These are phyloP conservation scores for Bombyx mandarina DNA, from an alignment of 1,140 invertebrate genomes.

Conservation along the genomic window DNA sequence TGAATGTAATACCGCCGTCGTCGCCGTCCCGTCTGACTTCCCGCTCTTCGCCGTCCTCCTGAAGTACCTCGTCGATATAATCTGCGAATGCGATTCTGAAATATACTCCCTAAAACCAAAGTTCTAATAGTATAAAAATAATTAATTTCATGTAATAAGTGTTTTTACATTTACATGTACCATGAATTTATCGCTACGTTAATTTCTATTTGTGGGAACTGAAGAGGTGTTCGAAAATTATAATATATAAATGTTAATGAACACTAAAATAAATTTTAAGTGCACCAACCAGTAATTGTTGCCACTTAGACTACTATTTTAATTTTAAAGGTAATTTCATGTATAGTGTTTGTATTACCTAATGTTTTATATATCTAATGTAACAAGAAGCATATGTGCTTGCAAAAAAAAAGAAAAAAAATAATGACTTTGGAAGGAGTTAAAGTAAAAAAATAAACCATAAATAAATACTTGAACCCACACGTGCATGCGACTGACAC, in stretches of 20 bases:
- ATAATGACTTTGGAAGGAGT: constrained; percentile 17
- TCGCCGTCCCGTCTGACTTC: constrained; percentile 76
- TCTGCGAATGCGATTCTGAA: constrained; percentile 67
- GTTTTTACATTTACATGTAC: too few relatives aligned
- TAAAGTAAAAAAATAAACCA: constrained; percentile 26
- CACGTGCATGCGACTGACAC: constrained; percentile 68
- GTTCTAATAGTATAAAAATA: too few relatives aligned
- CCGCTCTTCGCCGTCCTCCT: constrained; percentile 77
- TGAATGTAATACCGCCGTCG: constrained; percentile 89
- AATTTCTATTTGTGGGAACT: too few relatives aligned
- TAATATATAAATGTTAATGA: neutral
- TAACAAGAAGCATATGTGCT: constrained; percentile 27
- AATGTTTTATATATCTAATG: constrained; percentile 7
- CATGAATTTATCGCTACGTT: too few relatives aligned
- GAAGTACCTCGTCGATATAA: constrained; percentile 85
- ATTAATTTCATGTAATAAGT: too few relatives aligned
- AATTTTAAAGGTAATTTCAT: neutral
- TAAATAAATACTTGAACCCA: constrained; percentile 41
- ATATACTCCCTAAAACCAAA: neutral
- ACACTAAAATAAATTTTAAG: neutral
- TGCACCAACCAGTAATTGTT: too few relatives aligned
- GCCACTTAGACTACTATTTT: too few relatives aligned
- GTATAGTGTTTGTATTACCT: neutral
- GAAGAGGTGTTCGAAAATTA: neutral
- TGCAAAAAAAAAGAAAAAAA: constrained; percentile 25